Evolutionary conservation across 2,797 vertebrate genomes (phyloP), one percentile per base, ranked within the genome.

Genomic region (Siniperca obscura): DNA sequence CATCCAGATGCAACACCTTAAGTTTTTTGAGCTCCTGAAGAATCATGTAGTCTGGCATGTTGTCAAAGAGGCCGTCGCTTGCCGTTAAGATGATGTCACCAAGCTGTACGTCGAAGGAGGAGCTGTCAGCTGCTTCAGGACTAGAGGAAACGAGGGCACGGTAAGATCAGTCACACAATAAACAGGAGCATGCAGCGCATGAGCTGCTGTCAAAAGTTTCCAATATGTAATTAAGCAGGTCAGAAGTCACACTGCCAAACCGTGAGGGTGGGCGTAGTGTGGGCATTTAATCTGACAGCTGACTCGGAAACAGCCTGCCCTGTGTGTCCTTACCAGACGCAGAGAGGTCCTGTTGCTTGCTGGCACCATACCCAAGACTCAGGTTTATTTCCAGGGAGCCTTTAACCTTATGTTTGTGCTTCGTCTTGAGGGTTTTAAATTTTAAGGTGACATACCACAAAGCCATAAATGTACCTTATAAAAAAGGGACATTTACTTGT

Each of bases 31-130:
- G 92, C 94, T 99, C 98, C 91, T 98, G 97, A 76, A 99, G 97
- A 67, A 99, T 99, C 98, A 99, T 99, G 89, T 99, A 98, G 94
- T 99, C 98, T 38, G 98, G 97, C 98, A 99, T 99, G 95, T 99
- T 99, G 96, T 99, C 98, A 86, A 99, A 99, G 34, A 99, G 97
- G 4, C 98, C 98, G 0, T 99, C 98, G 1, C 98, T 98, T 0
- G 98, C 98, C 0, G 98, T 99, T 81, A 99, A 93, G 90, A 99
- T 99, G 91, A 99, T 99, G 93, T 99, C 98, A 85, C 98, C 98
- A 0, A 99, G 95, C 93, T 99, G 97, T 74, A 99, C 98, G 67
- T 99, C 97, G 34, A 99, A 99, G 67, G 97, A 97, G 1, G 97
- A 98, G 86, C 97, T 99, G 90, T 99, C 98, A 7, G 98, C 98